Evolutionary conservation across 2,797 vertebrate species (phyloP).

Genomic region (Philypnodon macrostomus): DNA sequence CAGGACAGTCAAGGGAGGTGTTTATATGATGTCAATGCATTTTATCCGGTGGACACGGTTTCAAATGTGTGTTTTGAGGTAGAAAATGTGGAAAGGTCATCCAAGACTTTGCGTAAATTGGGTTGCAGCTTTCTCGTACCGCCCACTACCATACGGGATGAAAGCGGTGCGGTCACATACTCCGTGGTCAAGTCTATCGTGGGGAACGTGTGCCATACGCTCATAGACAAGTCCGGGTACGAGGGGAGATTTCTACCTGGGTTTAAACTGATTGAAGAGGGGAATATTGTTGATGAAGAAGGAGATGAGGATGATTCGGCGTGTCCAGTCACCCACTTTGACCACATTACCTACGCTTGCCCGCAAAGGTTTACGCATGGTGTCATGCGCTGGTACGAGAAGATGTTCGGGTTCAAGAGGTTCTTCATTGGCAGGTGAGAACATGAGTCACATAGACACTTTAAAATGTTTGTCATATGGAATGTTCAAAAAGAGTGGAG

Average conservation of each 20-base stretch:
- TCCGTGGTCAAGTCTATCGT: slow-evolving; percentile 80
- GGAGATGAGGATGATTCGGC: not conserved
- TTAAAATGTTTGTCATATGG: no score
- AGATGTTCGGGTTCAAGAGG: slow-evolving; percentile 84
- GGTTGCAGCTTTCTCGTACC: slow-evolving; percentile 83
- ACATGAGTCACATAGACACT: no score
- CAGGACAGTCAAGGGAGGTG: slow-evolving; percentile 12
- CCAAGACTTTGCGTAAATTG: slow-evolving; percentile 59
- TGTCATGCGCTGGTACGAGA: slow-evolving; percentile 85
- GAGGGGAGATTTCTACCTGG: slow-evolving; percentile 85
- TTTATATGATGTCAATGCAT: slow-evolving; percentile 75
- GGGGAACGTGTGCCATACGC: slow-evolving; percentile 88
- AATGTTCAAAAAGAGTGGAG: no score
- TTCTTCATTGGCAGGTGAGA: slow-evolving; percentile 80
- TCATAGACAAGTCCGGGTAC: slow-evolving; percentile 82
- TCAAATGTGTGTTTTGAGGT: slow-evolving; percentile 92
- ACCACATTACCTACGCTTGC: slow-evolving; percentile 90
- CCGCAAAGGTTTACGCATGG: slow-evolving; percentile 58
- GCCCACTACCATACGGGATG: slow-evolving; percentile 78
- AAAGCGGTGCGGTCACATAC: slow-evolving; percentile 77
- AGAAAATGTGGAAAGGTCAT: slow-evolving; percentile 74
- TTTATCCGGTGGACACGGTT: slow-evolving; percentile 78
- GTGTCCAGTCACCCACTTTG: slow-evolving; percentile 82
- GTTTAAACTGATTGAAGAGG: slow-evolving; percentile 64
- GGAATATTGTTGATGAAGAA: not conserved